Percentiles rank a stretch among this genome's conserved stretches.
Conservation (phyloP, 2,888 invertebrate species). For the Rapana venosa region DNA sequence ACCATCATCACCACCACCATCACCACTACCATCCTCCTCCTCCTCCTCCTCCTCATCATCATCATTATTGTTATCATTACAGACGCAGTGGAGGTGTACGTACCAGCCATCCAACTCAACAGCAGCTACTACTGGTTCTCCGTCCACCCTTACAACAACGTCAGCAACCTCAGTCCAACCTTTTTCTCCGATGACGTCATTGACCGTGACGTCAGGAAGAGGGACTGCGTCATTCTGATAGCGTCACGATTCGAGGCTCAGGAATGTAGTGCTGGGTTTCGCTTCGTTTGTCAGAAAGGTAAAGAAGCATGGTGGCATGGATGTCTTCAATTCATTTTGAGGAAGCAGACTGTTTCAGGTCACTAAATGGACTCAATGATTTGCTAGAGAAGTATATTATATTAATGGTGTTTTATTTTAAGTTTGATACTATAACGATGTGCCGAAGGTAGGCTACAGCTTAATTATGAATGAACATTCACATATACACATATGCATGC, state of each 20-base stretch:
- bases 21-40: no score
- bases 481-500: not conserved
- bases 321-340: not conserved
- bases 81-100: not conserved
- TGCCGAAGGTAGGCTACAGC: no score
- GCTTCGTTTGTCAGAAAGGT: conserved; percentile 3
- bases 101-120: not conserved
- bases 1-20: no score
- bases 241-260: not conserved
- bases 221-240: not conserved
- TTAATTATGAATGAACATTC: not conserved
- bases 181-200: not conserved
- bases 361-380: no score
- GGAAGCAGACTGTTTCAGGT: not conserved
- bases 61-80: no score
- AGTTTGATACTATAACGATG: no score
- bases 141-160: not conserved
- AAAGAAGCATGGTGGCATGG: no score
- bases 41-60: no score
- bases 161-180: not conserved
- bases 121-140: not conserved
- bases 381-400: no score
- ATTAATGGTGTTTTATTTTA: no score
- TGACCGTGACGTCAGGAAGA: conserved; percentile 6
- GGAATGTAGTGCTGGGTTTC: not conserved